Evolutionary conservation across 2,113 vertebrate genomes (phyloP).

Genomic region (Strix aluco): DNA sequence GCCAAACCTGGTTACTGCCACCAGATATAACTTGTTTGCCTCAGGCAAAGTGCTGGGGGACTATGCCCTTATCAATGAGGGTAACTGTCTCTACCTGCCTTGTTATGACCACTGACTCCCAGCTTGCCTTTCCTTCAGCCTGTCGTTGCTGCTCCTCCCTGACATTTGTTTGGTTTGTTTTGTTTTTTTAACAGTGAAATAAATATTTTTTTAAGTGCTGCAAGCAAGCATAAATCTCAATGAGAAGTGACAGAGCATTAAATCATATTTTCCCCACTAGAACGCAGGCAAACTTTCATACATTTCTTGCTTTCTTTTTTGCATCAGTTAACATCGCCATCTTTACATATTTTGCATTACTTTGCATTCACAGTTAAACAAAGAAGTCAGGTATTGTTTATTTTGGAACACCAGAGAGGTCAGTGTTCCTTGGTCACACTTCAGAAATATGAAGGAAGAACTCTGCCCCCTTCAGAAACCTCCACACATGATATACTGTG

Average conservation of each 20-base stretch:
- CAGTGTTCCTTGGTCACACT: background rate
- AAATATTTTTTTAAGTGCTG: background rate
- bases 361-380: background rate
- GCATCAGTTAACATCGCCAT: background rate
- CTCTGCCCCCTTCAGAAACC: background rate
- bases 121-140: background rate
- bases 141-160: background rate
- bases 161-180: background rate
- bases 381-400: background rate
- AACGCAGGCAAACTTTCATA: background rate
- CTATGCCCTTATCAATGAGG: background rate
- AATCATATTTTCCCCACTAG: background rate
- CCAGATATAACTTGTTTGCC: background rate
- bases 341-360: background rate
- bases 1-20: background rate
- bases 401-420: background rate
- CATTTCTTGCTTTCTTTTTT: background rate
- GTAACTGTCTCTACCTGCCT: background rate
- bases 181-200: background rate
- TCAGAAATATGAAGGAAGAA: background rate
- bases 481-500: background rate
- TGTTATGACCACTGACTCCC: background rate
- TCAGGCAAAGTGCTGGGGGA: background rate
- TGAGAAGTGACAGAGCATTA: background rate
- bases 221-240: background rate